Evolutionary conservation across 1,140 invertebrate species (phyloP), one percentile per base, ranked within the genome.

Genomic region (Drosophila pseudoobscura): DNA sequence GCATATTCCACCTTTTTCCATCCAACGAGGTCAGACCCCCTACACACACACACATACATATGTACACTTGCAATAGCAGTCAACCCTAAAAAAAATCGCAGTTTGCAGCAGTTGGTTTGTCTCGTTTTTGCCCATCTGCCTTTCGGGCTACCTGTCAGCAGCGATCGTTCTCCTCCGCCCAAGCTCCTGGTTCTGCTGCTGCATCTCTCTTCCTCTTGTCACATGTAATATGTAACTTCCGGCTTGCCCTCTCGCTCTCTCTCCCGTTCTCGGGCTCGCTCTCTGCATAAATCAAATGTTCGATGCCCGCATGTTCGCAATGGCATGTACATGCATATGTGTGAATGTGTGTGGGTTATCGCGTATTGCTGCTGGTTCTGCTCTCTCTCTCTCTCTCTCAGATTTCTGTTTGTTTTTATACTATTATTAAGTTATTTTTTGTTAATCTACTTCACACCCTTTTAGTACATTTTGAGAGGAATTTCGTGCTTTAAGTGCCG

Each of bases 21-120:
- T 54, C 47, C 66, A 65, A 69, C 76, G 76, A 80, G 76, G 80
- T 80, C 80, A 82, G 57, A 69, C 75, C 52, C 53, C 70, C 76
- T 39, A 63, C 31, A 52, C 29, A 49, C 65, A 46, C 22, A 54
- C 20, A 59, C 46, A 20, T 1, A 20, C 20, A 20, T 20, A 20
- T 2, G 2, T 20, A 35, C 13, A 44, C 39, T 50, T 31, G 41
- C 44, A 65, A 52, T 39, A 22, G 31, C 9, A 35, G 51, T 53
- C 29, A 29, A 56, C 54, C 53, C 71, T 54, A 41, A 75, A 58
- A 66, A 64, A 76, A 80, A 78, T 60, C 75, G 70, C 55, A 55
- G 56, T 68, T 56, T 70, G 62, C 60, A 69, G 73, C 61, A 75
- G 54, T 68, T 29, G 39, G 9, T 46, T 9, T 53, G 29, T 29